Evolutionary conservation across 2,797 vertebrate genomes (phyloP), one percentile per base, ranked within the genome.

Genomic region (Micropoecilia bifurca): DNA sequence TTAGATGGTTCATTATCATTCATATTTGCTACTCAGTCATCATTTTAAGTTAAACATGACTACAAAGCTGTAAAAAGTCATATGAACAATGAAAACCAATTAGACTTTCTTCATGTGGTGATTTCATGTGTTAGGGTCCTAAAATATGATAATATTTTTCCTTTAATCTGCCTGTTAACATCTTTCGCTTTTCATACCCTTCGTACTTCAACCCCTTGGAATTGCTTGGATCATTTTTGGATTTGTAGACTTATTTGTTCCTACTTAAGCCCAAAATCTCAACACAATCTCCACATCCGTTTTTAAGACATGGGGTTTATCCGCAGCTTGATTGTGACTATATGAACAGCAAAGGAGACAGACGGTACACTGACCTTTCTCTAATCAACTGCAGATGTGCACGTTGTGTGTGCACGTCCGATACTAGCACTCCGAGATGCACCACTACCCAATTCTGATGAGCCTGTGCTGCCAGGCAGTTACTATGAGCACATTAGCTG

Each of bases 301-400:
- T 66, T 13, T 13, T n/a, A 63, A 63, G 61, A 39, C 30, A 36
- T 20, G 33, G 33, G 61, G 7, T 30, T 36, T 63, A 63, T 63
- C 33, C 0, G 7, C 16, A 48, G 59, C 45, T 22, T 76, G 75
- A 55, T 73, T 75, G 73, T 74, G 57, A 43, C 59, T 43, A 53
- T 45, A 18, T 47, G 55, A 88, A 77, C 71, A 83, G 76, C 43
- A 71, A 72, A 85, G 73, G 73, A 83, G 47, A 74, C 78, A 82
- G 84, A 84, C 36, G 80, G 84, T 79, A 79, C 66, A 81, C 1
- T 85, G 80, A 89, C 88, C 91, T 93, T 83, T 84, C 71, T 83
- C 79, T 89, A 85, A 89, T 90, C 84, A 84, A 50, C 78, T 84
- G 22, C 1, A 33, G 48, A 45, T 81, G 75, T 75, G 75, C 75